A percentile compares a stretch with the other conserved stretches of the same genome.
These are phyloP conservation scores for Rhynchomys soricoides DNA, from an alignment of 2,113 vertebrate species.

Conservation along the genomic window DNA sequence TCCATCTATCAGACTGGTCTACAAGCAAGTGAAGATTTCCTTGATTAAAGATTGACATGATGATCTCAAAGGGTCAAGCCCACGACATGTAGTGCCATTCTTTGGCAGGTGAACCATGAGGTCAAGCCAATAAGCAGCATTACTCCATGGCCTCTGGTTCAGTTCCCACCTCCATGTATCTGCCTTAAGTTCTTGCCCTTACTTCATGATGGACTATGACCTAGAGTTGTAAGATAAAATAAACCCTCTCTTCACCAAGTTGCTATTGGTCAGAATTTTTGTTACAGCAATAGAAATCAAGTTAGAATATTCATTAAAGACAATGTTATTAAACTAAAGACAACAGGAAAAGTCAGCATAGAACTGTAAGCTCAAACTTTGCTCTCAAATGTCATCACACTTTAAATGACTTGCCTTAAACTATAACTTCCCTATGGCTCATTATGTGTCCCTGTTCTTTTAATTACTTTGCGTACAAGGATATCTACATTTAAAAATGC, in stretches of 20 bases:
- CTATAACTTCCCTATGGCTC: neutral
- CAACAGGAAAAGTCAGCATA: neutral
- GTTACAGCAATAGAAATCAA: neutral
- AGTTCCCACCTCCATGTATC: neutral
- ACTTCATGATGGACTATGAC: neutral
- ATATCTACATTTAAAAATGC: neutral
- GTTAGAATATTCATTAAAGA: neutral
- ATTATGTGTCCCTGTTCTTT: neutral
- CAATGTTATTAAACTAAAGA: neutral
- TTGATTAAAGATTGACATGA: neutral
- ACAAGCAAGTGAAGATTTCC: neutral
- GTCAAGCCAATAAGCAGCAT: neutral
- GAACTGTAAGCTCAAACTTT: neutral
- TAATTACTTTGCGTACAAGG: neutral
- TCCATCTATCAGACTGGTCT: neutral
- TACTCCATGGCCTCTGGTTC: neutral
- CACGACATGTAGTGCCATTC: neutral
- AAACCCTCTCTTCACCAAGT: neutral
- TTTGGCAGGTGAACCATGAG: neutral
- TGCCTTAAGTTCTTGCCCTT: neutral
- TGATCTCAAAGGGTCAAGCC: neutral
- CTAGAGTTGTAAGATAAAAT: neutral
- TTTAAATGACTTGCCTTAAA: slow-evolving; percentile 13
- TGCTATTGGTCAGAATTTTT: neutral
- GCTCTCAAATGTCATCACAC: neutral